Percentiles rank a stretch among this genome's conserved stretches.
Evolutionary conservation across 2,888 invertebrate genomes (phyloP).

Genomic region (Digitonthophagus gazella): DNA sequence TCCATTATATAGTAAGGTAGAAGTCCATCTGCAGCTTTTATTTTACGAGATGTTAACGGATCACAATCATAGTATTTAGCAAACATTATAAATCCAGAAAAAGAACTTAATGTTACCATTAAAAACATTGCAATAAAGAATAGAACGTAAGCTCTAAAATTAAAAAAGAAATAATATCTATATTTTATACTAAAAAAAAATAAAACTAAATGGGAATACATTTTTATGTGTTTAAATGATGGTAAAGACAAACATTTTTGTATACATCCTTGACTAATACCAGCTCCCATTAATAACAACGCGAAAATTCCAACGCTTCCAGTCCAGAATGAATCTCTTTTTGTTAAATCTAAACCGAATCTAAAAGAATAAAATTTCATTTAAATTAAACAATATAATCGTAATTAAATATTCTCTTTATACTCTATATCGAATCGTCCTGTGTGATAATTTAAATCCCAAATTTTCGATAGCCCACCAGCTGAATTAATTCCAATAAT

Average conservation of each 20-base stretch:
- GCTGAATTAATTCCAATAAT: conserved; percentile 56
- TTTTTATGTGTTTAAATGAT: conserved; percentile 55
- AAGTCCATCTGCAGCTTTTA: conserved; percentile 55
- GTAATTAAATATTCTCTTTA: conserved; percentile 36
- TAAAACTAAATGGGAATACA: no score
- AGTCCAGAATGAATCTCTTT: conserved; percentile 62
- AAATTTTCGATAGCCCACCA: conserved; percentile 59
- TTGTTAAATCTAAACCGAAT: conserved; percentile 59
- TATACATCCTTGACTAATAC: conserved; percentile 58
- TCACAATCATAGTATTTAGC: conserved; percentile 65
- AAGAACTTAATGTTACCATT: conserved; percentile 54
- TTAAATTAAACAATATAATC: conserved; percentile 23
- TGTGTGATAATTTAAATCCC: conserved; percentile 56
- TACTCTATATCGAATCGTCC: conserved; percentile 61
- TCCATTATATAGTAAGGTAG: conserved; percentile 71
- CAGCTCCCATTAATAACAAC: conserved; percentile 55
- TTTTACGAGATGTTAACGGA: conserved; percentile 57
- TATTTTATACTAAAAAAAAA: background rate
- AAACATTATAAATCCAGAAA: conserved; percentile 60
- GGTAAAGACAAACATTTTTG: conserved; percentile 63
- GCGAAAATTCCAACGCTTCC: conserved; percentile 57
- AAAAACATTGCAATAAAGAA: conserved; percentile 29
- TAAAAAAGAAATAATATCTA: background rate
- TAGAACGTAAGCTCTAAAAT: conserved; percentile 11
- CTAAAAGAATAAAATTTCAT: conserved; percentile 43